Evolutionary conservation across 1,140 invertebrate species (phyloP).

Genomic region (Heliconius hermathena): DNA sequence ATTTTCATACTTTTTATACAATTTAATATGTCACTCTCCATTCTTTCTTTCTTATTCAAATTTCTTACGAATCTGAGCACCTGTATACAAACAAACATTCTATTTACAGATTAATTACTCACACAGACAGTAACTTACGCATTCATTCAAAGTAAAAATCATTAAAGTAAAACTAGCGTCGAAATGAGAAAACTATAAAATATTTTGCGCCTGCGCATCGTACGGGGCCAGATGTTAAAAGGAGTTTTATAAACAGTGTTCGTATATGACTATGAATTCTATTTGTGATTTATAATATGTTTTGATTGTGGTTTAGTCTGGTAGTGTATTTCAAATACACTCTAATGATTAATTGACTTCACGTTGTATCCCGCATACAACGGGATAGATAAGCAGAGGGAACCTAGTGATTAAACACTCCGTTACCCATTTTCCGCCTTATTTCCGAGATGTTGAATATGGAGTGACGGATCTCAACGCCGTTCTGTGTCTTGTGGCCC

Average conservation of each 20-base stretch:
- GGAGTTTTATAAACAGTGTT: neutral
- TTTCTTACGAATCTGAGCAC: no score
- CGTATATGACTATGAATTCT: neutral
- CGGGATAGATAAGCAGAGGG: neutral
- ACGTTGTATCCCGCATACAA: neutral
- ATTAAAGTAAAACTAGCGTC: neutral
- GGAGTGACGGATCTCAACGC: no score
- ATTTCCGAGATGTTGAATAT: no score
- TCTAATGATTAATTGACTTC: neutral
- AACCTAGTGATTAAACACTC: neutral
- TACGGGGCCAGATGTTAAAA: neutral
- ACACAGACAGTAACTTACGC: neutral
- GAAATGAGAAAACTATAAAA: neutral
- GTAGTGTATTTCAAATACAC: neutral
- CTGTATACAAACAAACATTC: neutral
- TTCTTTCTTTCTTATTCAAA: no score
- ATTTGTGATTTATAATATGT: neutral
- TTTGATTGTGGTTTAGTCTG: no score
- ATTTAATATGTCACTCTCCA: no score
- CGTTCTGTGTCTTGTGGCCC: no score
- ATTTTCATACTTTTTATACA: no score
- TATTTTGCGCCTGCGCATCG: neutral
- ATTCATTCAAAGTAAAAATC: slow-evolving; percentile 6
- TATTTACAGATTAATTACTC: slow-evolving; percentile 4
- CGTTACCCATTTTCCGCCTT: no score